Conservation (phyloP, 2,888 invertebrate species). For the Plagiodera versicolora region DNA sequence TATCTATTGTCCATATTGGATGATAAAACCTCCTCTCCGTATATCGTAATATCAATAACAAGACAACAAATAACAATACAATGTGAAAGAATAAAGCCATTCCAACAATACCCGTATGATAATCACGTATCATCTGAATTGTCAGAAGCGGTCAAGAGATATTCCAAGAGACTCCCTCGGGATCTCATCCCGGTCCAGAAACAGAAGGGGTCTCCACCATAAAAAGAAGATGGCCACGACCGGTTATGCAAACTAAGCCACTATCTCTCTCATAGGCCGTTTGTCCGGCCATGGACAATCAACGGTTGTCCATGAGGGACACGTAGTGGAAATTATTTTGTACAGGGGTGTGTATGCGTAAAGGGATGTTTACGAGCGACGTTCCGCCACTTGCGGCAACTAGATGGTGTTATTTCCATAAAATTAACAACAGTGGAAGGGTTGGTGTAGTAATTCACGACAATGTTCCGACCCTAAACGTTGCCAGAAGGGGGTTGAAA, state of each 20-base stretch:
- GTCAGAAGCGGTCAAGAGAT: conserved; percentile 31
- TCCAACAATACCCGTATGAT: conserved; percentile 41
- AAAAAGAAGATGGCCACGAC: conserved; percentile 50
- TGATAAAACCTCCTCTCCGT: background rate
- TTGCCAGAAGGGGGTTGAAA: background rate
- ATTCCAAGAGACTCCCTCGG: conserved; percentile 25
- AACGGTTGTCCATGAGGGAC: conserved; percentile 49
- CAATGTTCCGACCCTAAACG: background rate
- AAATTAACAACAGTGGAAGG: conserved; percentile 52
- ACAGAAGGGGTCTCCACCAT: conserved; percentile 48
- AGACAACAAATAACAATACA: conserved; percentile 23
- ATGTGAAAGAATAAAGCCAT: conserved; percentile 37
- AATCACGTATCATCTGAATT: conserved; percentile 54
- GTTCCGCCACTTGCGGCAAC: conserved; percentile 51
- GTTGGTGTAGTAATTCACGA: conserved; percentile 26
- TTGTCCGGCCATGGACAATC: conserved; percentile 52
- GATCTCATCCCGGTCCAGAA: conserved; percentile 26
- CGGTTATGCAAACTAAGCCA: conserved; percentile 54
- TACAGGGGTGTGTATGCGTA: conserved; percentile 44
- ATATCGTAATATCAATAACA: conserved; percentile 18
- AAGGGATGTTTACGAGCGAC: conserved; percentile 50
- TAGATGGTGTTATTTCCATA: conserved; percentile 51
- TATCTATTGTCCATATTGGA: too few species aligned
- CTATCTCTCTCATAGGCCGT: conserved; percentile 52
- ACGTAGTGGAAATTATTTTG: conserved; percentile 51